Conservation (phyloP, 2,888 invertebrate species). For the Exephanes ischioxanthus region DNA sequence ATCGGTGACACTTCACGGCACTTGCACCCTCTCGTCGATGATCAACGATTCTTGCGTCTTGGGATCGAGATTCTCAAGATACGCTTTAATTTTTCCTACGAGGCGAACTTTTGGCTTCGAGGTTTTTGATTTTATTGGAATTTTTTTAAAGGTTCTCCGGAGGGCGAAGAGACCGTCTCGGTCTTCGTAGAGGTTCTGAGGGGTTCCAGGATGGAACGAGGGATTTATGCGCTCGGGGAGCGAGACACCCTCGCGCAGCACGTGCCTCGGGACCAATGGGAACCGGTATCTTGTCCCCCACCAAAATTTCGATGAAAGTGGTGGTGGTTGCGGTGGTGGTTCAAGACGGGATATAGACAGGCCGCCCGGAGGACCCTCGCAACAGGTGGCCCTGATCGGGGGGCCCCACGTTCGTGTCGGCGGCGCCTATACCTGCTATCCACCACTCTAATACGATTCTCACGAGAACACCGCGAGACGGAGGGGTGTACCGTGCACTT, state of each 20-base stretch:
- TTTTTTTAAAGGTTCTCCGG: neutral
- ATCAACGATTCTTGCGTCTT: neutral
- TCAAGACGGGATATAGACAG: slow-evolving; percentile 40
- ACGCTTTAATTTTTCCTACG: neutral
- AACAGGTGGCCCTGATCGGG: slow-evolving; percentile 65
- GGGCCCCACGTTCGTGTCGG: slow-evolving; percentile 68
- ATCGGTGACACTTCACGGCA: slow-evolving; percentile 13
- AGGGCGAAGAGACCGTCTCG: slow-evolving; percentile 52
- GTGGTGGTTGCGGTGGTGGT: slow-evolving; percentile 38
- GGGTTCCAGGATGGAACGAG: slow-evolving; percentile 68
- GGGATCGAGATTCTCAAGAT: neutral
- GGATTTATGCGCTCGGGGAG: slow-evolving; percentile 83
- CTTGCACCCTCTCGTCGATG: slow-evolving; percentile 7
- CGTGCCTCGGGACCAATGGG: slow-evolving; percentile 83
- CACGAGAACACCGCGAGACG: slow-evolving; percentile 35
- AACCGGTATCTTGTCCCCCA: slow-evolving; percentile 71
- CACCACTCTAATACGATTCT: slow-evolving; percentile 65
- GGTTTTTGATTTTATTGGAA: neutral
- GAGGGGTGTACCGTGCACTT: slow-evolving; percentile 18
- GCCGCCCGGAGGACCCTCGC: slow-evolving; percentile 63
- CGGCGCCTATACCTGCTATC: slow-evolving; percentile 63
- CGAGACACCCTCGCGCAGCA: slow-evolving; percentile 82
- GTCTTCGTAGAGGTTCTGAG: slow-evolving; percentile 80
- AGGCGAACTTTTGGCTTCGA: neutral
- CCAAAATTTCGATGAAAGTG: slow-evolving; percentile 53